Base-by-base conservation (phyloP, 2,888 invertebrate species). In the Chymomyza fuscimana region DNA sequence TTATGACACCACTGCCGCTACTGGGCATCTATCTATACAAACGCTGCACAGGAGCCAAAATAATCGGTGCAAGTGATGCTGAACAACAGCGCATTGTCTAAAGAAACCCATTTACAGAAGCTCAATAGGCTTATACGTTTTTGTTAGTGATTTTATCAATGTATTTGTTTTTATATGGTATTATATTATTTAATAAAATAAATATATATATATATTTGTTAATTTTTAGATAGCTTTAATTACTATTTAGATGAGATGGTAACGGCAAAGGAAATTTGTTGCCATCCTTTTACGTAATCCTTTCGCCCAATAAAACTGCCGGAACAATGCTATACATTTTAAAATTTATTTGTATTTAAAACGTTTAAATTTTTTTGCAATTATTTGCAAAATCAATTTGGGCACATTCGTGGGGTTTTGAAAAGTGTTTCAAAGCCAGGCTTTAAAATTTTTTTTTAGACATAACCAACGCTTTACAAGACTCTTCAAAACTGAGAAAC, bases 1-100 rank as follows among this genome's bases (percentile, higher is more conserved):
- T 97, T 60, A 97, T 98, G 96, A 98, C 98, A 0, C 98, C 98
- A 0, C 90, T 98, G 29, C 98, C 98, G 0, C 93, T 98, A 86
- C 92, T 94, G 15, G 89, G 93, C 52, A 92, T 95, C 65, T 94
- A 91, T 87, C 89, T 94, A 1, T 91, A 86, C 67, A 88, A 90
- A 22, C 87, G 89, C 54, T 78, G 78, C 52, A 72, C 58, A 1
- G 68, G 81, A 0, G 22, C 40, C 5, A 81, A 79, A 25, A 58
- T 58, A 19, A 7, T 10, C 2, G 67, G 5, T 0, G 77, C 46
- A 15, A 51, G 16, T 19, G 19, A 58, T 1, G 19, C 72, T 4
- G 87, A 87, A 54, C 68, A 72, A 46, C 75, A 85, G 63, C 72
- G 83, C 4, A 83, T 83, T 46, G 77, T 87, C 7, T 82, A 58